Base-by-base conservation (phyloP, 1,140 invertebrate genomes). In the Tetraneura akinire region DNA sequence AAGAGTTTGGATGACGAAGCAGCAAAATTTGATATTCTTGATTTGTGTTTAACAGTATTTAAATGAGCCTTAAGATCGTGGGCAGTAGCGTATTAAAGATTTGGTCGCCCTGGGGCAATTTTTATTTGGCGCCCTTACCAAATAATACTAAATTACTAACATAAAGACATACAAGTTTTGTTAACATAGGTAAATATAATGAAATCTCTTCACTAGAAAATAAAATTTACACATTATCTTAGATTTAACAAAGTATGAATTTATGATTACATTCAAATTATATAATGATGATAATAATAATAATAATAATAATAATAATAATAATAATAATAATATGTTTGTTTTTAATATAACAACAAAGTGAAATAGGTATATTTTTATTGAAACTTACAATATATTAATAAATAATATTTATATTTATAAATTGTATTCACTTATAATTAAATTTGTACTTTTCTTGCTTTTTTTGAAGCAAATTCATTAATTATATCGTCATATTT, bases 401-500 rank as follows among this genome's bases (percentile, higher is more conserved):
- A n/a, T n/a, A n/a, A 60, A 26, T 14, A 4, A 60, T 29, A 16
- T 60, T 23, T 13, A 60, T 6, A 60, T 13, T 16, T 16, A 18
- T 60, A 60, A 16, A 26, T 60, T 60, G 8, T 60, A 6, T 23
- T 18, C n/a, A 55, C n/a, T 9, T 60, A 23, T 23, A 4, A 60
- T 13, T 62, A 16, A 14, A 29, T 29, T 0, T 14, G 14, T 62
- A 26, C 16, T 26, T 60, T 62, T 29, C 57, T 62, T 2, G 6
- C 16, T 62, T 62, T 62, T 62, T 21, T 62, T 32, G 26, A 62
- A 62, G 14, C 57, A 62, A 62, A 62, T 23, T 62, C 29, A 6
- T 29, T 14, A 32, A 62, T 62, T 1, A 62, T 23, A 29, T 62
- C 57, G 29, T 62, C 16, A 62, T 29, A 32, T 1, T 60, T 13